Percentiles rank a stretch among this genome's conserved stretches.
These are phyloP conservation scores for Daphoenositta chrysoptera DNA, from an alignment of 2,113 vertebrate genomes.

Conservation along the genomic window DNA sequence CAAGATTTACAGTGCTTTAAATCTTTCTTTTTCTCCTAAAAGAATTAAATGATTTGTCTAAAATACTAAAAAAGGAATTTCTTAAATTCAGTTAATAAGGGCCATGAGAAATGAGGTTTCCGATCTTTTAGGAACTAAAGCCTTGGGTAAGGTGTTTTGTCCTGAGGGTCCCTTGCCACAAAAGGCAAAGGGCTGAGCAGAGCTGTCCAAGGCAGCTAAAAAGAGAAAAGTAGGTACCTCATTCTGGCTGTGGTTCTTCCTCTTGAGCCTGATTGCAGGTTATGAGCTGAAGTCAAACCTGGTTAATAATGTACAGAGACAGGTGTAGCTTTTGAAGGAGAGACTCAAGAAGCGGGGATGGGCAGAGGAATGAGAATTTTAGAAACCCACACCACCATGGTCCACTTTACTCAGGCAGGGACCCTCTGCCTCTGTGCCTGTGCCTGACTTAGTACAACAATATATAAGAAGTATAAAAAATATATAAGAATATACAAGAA, in stretches of 20 bases:
- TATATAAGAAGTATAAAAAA: not conserved
- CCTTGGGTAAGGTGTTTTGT: not conserved
- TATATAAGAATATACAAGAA: not conserved
- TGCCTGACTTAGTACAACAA: not conserved
- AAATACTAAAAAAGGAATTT: not conserved
- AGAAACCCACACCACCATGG: not conserved
- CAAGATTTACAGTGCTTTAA: not conserved
- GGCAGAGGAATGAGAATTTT: not conserved
- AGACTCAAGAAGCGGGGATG: not conserved
- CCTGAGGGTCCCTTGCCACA: not conserved
- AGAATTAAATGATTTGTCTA: not conserved
- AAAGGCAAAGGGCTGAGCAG: not conserved
- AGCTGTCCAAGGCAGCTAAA: not conserved
- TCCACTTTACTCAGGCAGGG: not conserved
- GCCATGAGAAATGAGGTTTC: not conserved
- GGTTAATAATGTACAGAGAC: not conserved
- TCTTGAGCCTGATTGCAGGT: not conserved
- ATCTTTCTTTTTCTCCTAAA: not conserved
- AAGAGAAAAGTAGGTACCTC: not conserved
- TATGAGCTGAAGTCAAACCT: not conserved
- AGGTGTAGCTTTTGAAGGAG: rapidly evolving
- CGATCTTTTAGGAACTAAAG: not conserved
- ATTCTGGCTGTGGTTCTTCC: not conserved
- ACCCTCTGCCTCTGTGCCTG: not conserved
- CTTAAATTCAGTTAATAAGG: not conserved